Base-by-base conservation (phyloP, 1,140 invertebrate genomes). In the Danaus plexippus region DNA sequence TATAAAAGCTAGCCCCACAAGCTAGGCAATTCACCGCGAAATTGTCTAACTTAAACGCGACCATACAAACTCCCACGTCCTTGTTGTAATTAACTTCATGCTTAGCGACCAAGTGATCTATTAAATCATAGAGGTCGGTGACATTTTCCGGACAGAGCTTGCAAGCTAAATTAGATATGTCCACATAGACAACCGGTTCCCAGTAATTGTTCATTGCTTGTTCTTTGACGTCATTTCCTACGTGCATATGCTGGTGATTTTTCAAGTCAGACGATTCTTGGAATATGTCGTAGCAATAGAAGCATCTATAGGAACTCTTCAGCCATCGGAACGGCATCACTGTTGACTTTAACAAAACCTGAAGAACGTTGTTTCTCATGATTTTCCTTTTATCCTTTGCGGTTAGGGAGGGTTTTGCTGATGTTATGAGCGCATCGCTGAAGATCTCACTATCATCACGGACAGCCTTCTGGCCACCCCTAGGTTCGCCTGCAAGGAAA, bases 221-320 rank as follows among this genome's bases (percentile, higher is more conserved):
- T 8, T 65, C 63, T 53, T 78, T 84, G 9, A 78, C 54, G n/a
- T 72, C 69, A 22, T 83, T 74, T 3, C 69, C 76, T 0, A 59
- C 12, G 47, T 86, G 83, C 0, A 54, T 47, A 11, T 57, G 50
- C 41, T 84, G 79, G 52, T 86, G 83, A 11, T 47, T 65, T 45
- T 81, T 80, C 15, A 86, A 53, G 2, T 85, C 80, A 0, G 71
- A 70, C 0, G 71, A 69, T 40, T 86, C 80, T 70, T 79, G 73
- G 41, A 83, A 85, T 32, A 82, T 83, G n/a, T 82, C 78, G 61
- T 83, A 82, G 54, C 83, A 86, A 56, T 85, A 86, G 45, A 85
- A 86, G 53, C 83, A 86, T 51, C 80, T 62, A 52, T 83, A 86
- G 7, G 75, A 80, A 52, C 78, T 85, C 54, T 83, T 81, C 0